phyloP scores from a whole-genome alignment of 2,888 invertebrate species.

The Fissipunctia ypsillon region DNA sequence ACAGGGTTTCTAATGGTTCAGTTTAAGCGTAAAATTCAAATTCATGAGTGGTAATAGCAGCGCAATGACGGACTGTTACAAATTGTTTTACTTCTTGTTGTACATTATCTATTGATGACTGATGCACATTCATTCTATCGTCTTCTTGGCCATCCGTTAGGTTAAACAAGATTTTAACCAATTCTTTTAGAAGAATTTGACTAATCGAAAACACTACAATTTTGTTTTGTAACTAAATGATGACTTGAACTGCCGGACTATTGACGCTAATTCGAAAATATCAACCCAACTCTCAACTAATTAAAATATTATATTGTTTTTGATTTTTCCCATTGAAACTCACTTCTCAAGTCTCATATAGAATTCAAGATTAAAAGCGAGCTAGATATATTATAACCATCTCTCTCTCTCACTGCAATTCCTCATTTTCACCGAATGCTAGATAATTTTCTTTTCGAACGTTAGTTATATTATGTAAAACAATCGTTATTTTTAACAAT shows the following conservation, averaged over 20 bases:
- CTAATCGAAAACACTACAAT: slow-evolving; percentile 9
- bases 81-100: slow-evolving; percentile 44
- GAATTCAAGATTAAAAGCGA: slow-evolving; percentile 19
- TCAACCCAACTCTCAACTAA: slow-evolving; percentile 13
- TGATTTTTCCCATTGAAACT: not conserved
- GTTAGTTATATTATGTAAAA: not conserved
- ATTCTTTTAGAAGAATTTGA: slow-evolving; percentile 23
- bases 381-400: not conserved
- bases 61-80: slow-evolving; percentile 29
- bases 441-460: not conserved
- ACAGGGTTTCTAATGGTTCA: slow-evolving; percentile 83
- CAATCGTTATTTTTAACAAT: slow-evolving; percentile 7
- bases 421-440: slow-evolving; percentile 1
- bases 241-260: slow-evolving; percentile 4
- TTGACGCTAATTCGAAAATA: not conserved
- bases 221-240: slow-evolving; percentile 24
- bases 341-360: not conserved
- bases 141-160: slow-evolving; percentile 35
- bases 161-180: slow-evolving; percentile 45
- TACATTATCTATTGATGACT: slow-evolving; percentile 49
- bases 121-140: slow-evolving; percentile 42
- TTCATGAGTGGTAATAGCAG: slow-evolving; percentile 47
- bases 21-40: slow-evolving; percentile 66
- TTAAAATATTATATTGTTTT: slow-evolving; percentile 5
- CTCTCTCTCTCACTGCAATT: not conserved